Evolutionary conservation across 2,113 vertebrate species (phyloP).

Genomic region (Rhinoptilus africanus): DNA sequence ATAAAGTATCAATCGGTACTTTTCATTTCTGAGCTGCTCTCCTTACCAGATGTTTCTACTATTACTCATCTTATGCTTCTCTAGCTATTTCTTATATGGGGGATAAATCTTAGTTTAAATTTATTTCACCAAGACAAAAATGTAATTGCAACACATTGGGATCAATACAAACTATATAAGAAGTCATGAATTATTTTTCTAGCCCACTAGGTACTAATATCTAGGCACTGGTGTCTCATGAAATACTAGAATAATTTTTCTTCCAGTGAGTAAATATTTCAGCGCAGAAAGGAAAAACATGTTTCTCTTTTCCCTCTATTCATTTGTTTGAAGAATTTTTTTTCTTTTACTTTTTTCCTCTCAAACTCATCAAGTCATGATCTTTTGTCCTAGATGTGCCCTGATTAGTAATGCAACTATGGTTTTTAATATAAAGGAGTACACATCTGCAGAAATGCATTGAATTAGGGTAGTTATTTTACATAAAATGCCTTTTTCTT

Average conservation of each 20-base stretch:
- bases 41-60: neutral
- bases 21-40: neutral
- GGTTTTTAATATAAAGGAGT: neutral
- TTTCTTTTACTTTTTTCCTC: neutral
- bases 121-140: conserved; percentile 48
- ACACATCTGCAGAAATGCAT: neutral
- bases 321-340: conserved; percentile 5
- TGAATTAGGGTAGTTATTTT: neutral
- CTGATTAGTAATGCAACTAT: neutral
- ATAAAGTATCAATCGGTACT: neutral
- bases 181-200: conserved; percentile 38
- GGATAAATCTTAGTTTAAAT: conserved; percentile 51
- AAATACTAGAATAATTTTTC: conserved; percentile 45
- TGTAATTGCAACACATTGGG: conserved; percentile 42
- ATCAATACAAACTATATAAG: conserved; percentile 40
- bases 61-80: neutral
- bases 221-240: neutral
- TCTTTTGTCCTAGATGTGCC: neutral
- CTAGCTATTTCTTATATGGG: neutral
- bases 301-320: neutral
- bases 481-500: neutral
- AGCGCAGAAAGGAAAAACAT: neutral
- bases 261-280: neutral
- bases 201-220: conserved; percentile 24
- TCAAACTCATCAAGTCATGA: neutral